phyloP scores from a whole-genome alignment of 2,797 vertebrate species.

The Anguilla obscura region DNA sequence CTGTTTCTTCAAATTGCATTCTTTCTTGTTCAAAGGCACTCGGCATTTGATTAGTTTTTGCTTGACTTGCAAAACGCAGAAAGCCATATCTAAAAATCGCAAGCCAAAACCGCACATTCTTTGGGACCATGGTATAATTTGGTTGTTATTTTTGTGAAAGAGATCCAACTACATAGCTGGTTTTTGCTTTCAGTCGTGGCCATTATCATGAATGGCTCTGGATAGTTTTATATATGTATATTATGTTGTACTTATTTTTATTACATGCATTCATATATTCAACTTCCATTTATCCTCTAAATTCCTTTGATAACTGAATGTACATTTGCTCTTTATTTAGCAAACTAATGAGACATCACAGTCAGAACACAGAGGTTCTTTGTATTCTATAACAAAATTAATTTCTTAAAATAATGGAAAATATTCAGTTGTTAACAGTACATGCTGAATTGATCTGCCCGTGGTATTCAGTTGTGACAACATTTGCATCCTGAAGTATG shows the following conservation, averaged over 20 bases:
- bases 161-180: constrained; percentile 57
- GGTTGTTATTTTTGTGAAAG: constrained; percentile 72
- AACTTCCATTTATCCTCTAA: not conserved
- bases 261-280: not conserved
- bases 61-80: constrained; percentile 34
- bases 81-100: constrained; percentile 56
- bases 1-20: constrained; percentile 26
- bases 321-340: not conserved
- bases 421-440: not conserved
- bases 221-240: not conserved
- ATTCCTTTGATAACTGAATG: not conserved
- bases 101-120: constrained; percentile 61
- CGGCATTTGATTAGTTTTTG: constrained; percentile 32
- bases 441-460: not conserved
- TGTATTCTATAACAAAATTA: not conserved
- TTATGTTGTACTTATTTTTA: not conserved
- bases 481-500: not conserved
- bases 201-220: constrained; percentile 40
- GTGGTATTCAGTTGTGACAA: not conserved
- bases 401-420: not conserved
- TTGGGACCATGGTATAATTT: constrained; percentile 75
- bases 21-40: constrained; percentile 22
- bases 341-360: too few relatives aligned
- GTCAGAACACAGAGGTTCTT: not conserved
- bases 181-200: constrained; percentile 50